Base-by-base conservation (phyloP, 2,888 invertebrate species). In the Eupithecia inturbata region DNA sequence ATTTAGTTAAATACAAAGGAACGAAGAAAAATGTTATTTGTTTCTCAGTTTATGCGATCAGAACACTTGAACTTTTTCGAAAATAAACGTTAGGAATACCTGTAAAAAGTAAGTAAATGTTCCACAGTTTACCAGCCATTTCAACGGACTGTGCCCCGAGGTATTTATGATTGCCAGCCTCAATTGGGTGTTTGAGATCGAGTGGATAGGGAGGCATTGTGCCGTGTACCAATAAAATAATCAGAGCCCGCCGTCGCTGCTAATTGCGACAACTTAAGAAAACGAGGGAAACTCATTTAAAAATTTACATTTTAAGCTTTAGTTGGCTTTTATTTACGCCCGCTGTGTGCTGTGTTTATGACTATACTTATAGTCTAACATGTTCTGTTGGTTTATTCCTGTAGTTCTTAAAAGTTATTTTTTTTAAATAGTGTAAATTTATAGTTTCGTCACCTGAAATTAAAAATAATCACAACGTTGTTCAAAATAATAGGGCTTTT, bases 91-190 rank as follows among this genome's bases (percentile, higher is more conserved):
- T n/a, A n/a, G n/a, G n/a, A n/a, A n/a, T n/a, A n/a, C 4, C 4
- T 31, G 4, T 6, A 31, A 31, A 41, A 45, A 45, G 16, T 45
- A 3, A 45, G 0, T 1, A 9, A 9, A 12, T 22, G 4, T 12
- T 9, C 36, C n/a, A 45, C 33, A 28, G 12, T 33, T n/a, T 7
- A 28, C 68, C 39, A 72, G 70, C 72, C 28, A n/a, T 33, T 14
- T 19, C 2, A 9, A 53, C 0, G 2, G 31, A 39, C 71, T 73
- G 71, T 68, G 71, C 10, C 3, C 3, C 33, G n/a, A 33, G 39
- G 73, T 73, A 84, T 86, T 87, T 87, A 87, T 83, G 86, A 85
- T 83, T 81, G 79, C 79, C 79, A 77, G 67, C 77, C 70, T 77
- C 79, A 77, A 81, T 79, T 78, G 79, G 77, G 74, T 80, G 77